Conservation (phyloP, 2,113 vertebrate genomes). For the Theropithecus gelada region DNA sequence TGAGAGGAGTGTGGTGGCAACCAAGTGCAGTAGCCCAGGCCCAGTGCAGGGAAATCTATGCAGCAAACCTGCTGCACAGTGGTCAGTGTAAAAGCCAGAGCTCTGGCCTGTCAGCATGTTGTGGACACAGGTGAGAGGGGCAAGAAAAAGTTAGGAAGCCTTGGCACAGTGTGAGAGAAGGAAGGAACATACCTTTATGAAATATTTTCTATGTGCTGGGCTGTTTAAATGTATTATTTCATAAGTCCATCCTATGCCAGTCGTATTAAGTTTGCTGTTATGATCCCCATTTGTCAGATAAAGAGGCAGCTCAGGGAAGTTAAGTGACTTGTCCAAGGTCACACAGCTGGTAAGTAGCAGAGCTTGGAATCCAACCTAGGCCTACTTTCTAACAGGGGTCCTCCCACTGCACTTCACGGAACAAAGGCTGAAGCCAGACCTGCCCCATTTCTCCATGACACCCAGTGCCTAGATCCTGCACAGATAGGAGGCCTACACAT, state of each 20-base stretch:
- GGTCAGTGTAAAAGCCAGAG: background rate
- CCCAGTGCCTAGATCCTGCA: background rate
- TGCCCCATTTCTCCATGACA: background rate
- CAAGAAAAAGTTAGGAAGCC: background rate
- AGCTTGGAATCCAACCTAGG: background rate
- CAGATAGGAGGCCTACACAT: background rate
- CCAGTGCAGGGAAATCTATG: background rate
- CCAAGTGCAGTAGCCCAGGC: background rate
- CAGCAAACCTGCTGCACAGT: background rate
- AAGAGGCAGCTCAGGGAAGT: background rate
- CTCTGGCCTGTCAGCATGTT: background rate
- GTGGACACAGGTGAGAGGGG: background rate
- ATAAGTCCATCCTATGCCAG: background rate
- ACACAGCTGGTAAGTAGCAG: background rate
- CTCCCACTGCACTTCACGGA: background rate
- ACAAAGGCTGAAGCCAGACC: background rate
- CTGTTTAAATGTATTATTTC: background rate
- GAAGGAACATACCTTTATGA: background rate
- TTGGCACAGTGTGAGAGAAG: background rate
- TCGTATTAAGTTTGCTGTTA: background rate
- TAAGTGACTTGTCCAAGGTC: background rate
- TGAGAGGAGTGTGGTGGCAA: fast-evolving
- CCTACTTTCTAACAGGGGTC: background rate
- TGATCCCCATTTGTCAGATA: background rate
- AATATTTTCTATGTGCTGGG: background rate